Percentiles rank a stretch among this genome's conserved stretches.
Conservation (phyloP, 2,888 invertebrate species). For the Sphaerophoria rueppellii region DNA sequence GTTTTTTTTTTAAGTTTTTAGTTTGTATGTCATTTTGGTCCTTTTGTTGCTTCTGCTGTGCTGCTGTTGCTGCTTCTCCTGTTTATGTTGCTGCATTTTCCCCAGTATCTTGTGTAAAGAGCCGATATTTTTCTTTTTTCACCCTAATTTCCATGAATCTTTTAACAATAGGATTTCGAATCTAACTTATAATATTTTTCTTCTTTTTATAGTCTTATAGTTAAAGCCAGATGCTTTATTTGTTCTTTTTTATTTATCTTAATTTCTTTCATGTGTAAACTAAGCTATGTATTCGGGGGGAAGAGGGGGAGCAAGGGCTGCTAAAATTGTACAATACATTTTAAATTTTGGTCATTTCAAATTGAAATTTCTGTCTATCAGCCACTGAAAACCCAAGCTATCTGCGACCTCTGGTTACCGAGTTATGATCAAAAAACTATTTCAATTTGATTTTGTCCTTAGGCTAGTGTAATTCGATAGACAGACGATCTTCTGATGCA, state of each 20-base stretch:
- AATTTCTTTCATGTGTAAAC: constrained; percentile 51
- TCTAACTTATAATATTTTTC: background rate
- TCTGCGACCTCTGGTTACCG: no score
- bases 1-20: constrained; percentile 36
- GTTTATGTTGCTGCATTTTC: constrained; percentile 45
- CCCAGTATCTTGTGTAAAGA: constrained; percentile 34
- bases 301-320: constrained; percentile 22
- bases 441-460: no score
- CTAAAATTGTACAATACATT: background rate
- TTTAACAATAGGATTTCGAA: constrained; percentile 13
- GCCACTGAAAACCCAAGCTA: no score
- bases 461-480: no score
- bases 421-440: no score
- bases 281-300: constrained; percentile 9
- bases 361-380: no score
- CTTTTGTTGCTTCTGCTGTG: constrained; percentile 19
- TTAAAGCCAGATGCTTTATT: constrained; percentile 38
- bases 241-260: constrained; percentile 21
- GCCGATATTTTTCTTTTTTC: constrained; percentile 20
- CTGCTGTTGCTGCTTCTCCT: background rate
- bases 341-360: no score
- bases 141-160: constrained; percentile 61
- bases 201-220: constrained; percentile 36
- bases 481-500: no score
- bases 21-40: constrained; percentile 54